Evolutionary conservation across 2,797 vertebrate species (phyloP).

Genomic region (Centroberyx gerrardi): DNA sequence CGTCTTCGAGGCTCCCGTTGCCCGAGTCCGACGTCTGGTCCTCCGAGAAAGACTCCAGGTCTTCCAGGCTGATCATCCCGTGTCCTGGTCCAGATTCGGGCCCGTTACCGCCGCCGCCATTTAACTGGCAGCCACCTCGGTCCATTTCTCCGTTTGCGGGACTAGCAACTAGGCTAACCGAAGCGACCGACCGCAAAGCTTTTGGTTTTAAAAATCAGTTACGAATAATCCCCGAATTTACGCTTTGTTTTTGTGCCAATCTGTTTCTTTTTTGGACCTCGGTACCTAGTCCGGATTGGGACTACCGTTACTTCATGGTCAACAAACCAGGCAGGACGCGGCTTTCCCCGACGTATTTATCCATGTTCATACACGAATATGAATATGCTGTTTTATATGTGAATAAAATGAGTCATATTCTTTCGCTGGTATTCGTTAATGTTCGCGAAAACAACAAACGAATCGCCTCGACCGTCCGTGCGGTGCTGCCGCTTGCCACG

Average conservation of each 20-base stretch:
- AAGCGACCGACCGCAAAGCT: too few species aligned
- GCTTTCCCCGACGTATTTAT: constrained; percentile 1
- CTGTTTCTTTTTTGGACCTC: neutral
- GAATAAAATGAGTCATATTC: neutral
- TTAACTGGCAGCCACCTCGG: constrained; percentile 86
- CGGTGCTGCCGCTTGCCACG: neutral
- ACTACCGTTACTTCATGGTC: constrained; percentile 43
- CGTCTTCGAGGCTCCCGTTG: constrained; percentile 82
- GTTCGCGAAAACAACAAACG: neutral
- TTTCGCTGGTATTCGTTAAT: neutral
- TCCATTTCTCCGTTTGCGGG: constrained; percentile 72
- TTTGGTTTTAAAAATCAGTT: neutral
- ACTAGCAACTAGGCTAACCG: neutral
- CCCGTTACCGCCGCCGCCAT: constrained; percentile 63
- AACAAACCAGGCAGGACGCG: constrained; percentile 20
- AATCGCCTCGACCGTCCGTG: neutral
- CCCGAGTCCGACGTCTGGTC: constrained; percentile 86
- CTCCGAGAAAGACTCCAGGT: constrained; percentile 88
- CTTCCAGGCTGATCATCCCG: constrained; percentile 90
- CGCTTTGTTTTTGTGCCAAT: neutral
- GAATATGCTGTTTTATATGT: neutral
- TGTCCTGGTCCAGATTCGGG: constrained; percentile 23
- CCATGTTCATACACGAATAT: neutral
- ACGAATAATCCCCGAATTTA: neutral
- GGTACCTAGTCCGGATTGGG: constrained; percentile 27